Percentiles rank a stretch among this genome's conserved stretches.
Conservation (phyloP, 2,888 invertebrate genomes). For the Platycnemis pennipes region DNA sequence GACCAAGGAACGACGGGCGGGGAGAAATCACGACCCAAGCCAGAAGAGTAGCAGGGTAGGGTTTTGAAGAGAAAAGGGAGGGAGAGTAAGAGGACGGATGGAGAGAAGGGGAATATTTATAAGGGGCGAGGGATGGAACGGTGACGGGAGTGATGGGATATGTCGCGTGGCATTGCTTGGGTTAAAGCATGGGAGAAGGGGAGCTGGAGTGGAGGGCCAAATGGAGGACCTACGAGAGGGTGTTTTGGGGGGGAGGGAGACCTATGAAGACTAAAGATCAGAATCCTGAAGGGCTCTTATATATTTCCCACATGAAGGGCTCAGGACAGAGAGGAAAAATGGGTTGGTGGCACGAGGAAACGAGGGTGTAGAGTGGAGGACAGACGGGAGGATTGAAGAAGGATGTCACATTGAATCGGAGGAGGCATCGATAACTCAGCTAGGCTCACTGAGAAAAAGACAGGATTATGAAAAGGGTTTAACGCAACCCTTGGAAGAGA, state of each 20-base stretch:
- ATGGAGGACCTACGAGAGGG: not conserved
- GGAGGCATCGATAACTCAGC: not conserved
- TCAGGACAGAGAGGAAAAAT: not conserved
- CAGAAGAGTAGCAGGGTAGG: not conserved
- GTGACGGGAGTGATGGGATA: not conserved
- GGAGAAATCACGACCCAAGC: too few relatives aligned
- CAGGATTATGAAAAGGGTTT: not conserved
- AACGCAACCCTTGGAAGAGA: not conserved
- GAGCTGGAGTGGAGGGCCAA: not conserved
- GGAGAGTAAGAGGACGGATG: not conserved
- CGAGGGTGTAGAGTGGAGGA: not conserved
- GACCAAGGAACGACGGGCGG: not conserved
- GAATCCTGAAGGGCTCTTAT: not conserved
- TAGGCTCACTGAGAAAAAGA: not conserved
- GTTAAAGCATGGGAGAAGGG: not conserved
- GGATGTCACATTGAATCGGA: not conserved
- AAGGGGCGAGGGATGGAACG: not conserved
- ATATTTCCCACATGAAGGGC: not conserved
- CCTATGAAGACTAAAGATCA: not conserved
- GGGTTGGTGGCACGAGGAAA: not conserved
- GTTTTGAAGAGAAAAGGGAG: constrained; percentile 21
- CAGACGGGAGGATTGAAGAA: not conserved
- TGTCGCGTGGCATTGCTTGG: not conserved
- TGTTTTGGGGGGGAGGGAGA: too few relatives aligned
- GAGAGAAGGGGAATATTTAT: not conserved